phyloP scores from a whole-genome alignment of 1,140 invertebrate species.

The Aphaenogaster floridana region DNA sequence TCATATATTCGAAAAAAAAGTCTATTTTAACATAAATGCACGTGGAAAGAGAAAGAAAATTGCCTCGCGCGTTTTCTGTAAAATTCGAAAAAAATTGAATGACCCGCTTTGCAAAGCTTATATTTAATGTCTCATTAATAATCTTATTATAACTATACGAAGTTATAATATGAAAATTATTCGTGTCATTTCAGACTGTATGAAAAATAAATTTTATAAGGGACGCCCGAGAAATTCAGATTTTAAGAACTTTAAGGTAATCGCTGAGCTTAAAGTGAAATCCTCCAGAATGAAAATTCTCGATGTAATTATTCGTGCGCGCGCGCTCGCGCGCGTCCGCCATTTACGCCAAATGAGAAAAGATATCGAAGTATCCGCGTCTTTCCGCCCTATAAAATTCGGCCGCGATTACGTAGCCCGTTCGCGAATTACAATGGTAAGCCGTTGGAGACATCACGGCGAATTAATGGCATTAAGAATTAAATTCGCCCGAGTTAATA shows the following conservation, averaged over 20 bases:
- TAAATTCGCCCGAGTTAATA: slow-evolving; percentile 23
- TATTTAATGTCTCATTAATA: background rate
- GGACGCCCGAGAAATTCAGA: background rate
- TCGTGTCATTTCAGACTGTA: background rate
- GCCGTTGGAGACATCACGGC: slow-evolving; percentile 2
- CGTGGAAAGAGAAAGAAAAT: background rate
- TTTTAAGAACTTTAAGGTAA: slow-evolving; percentile 32
- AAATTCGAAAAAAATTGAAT: background rate
- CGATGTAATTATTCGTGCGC: slow-evolving; percentile 38
- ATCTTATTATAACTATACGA: background rate
- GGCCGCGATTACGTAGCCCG: slow-evolving; percentile 20
- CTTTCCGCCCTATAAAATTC: slow-evolving; percentile 43
- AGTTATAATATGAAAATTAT: background rate
- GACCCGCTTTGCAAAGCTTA: background rate
- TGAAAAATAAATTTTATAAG: background rate
- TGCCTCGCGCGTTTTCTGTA: background rate
- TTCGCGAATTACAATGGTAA: slow-evolving; percentile 45
- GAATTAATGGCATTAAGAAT: slow-evolving; percentile 27
- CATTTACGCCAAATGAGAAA: slow-evolving; percentile 21
- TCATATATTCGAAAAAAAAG: background rate
- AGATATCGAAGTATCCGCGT: slow-evolving; percentile 13
- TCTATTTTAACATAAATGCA: background rate
- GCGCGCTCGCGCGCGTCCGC: background rate
- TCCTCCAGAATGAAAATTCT: slow-evolving; percentile 18
- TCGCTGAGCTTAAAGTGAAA: background rate